These are phyloP conservation scores for Dermochelys coriacea DNA, from an alignment of 2,797 vertebrate species.

Conservation along the genomic window DNA sequence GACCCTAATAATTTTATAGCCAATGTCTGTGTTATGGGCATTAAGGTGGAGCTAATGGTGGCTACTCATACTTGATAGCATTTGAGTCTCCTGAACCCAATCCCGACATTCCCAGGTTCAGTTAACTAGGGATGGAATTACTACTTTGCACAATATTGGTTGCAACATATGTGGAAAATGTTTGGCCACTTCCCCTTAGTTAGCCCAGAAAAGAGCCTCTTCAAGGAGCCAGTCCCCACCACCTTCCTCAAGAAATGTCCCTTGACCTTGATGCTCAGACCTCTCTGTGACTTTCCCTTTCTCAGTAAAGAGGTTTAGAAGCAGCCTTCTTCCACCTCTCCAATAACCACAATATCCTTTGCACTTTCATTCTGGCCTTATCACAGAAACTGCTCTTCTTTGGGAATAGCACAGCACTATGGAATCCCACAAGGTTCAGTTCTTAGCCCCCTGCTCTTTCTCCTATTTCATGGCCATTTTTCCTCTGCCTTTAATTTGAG, in stretches of 20 bases:
- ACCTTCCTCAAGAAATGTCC: not conserved
- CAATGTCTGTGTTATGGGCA: not conserved
- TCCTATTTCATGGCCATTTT: not conserved
- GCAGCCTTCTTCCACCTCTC: not conserved
- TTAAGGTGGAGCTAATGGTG: fast-evolving
- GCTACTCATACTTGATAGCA: fast-evolving
- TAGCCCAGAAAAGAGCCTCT: not conserved
- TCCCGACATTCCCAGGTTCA: not conserved
- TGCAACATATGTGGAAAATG: not conserved
- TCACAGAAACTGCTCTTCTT: not conserved
- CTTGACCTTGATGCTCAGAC: not conserved
- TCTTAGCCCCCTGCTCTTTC: not conserved
- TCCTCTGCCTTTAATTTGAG: not conserved
- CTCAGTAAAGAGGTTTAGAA: not conserved
- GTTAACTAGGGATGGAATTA: not conserved
- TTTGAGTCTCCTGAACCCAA: not conserved
- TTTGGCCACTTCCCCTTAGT: not conserved
- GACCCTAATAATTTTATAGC: not conserved
- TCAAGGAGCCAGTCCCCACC: not conserved
- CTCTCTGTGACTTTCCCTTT: fast-evolving
- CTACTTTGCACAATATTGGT: not conserved
- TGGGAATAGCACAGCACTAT: fast-evolving
- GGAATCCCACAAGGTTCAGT: not conserved
- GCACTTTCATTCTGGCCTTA: not conserved
- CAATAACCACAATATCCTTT: not conserved